Evolutionary conservation across 2,797 vertebrate genomes (phyloP).

Genomic region (Cynopterus sphinx): DNA sequence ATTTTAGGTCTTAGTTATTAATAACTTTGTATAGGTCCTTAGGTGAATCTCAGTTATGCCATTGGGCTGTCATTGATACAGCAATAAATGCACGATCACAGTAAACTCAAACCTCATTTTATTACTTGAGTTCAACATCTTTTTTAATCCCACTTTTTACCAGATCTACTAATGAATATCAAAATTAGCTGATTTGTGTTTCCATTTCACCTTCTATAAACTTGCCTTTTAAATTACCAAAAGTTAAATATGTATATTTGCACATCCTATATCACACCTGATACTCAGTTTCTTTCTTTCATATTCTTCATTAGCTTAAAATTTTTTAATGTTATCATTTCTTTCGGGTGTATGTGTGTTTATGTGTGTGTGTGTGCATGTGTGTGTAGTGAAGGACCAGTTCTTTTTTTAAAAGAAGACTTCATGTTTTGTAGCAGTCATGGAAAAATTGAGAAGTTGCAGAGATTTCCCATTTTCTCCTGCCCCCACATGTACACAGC

Average conservation of each 20-base stretch:
- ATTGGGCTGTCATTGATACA: background rate
- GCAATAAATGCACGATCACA: background rate
- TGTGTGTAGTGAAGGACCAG: background rate
- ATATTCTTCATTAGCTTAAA: background rate
- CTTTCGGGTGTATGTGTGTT: background rate
- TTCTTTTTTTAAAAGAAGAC: background rate
- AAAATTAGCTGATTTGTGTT: background rate
- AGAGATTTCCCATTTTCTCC: background rate
- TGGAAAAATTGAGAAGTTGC: background rate
- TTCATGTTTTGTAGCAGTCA: background rate
- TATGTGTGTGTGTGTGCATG: too few relatives aligned
- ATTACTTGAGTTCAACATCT: slow-evolving; percentile 28
- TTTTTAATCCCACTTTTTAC: background rate
- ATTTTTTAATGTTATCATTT: background rate
- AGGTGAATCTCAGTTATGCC: background rate
- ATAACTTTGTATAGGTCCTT: background rate
- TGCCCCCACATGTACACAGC: background rate
- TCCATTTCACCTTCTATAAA: slow-evolving; percentile 14
- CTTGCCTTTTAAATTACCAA: slow-evolving; percentile 11
- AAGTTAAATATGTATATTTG: background rate
- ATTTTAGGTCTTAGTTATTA: background rate
- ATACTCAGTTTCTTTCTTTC: background rate
- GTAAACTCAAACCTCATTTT: background rate
- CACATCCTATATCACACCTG: background rate
- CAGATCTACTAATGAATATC: background rate